Percentiles rank a stretch among this genome's conserved stretches.
Conservation (phyloP, 1,140 invertebrate species). For the Octopus bimaculoides region DNA sequence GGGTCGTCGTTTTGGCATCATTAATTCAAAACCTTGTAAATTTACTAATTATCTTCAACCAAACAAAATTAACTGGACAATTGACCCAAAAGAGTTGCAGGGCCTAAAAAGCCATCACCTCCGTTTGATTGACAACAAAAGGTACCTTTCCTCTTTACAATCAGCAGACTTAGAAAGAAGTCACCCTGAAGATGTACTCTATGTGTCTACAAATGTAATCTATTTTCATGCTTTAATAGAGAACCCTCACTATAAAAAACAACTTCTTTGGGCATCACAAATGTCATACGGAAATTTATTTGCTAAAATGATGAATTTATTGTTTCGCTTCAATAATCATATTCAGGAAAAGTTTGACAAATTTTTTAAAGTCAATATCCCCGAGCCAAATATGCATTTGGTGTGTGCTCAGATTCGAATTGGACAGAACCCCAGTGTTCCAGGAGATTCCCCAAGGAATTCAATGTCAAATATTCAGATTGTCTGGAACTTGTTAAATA, state of each 20-base stretch:
- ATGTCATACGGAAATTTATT: conserved; percentile 9
- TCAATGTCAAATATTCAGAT: conserved; percentile 6
- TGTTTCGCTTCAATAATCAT: conserved; percentile 9
- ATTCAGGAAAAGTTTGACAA: not conserved
- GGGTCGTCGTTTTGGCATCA: conserved; percentile 25
- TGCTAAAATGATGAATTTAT: not conserved
- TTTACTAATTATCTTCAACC: conserved; percentile 24
- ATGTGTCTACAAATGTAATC: conserved; percentile 23
- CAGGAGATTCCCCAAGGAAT: conserved; percentile 21
- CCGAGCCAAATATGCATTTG: not conserved
- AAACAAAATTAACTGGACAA: conserved; percentile 25
- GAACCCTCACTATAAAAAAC: conserved; percentile 12
- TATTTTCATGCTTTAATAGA: conserved; percentile 5
- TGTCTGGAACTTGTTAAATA: conserved; percentile 26
- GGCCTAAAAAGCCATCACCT: not conserved
- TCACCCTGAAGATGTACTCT: conserved; percentile 25
- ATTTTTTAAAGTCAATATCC: conserved; percentile 3
- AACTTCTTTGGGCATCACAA: conserved; percentile 16
- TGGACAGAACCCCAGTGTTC: conserved; percentile 27
- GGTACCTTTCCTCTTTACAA: not conserved
- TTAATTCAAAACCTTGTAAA: conserved; percentile 32
- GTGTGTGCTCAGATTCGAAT: conserved; percentile 33
- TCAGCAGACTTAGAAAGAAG: conserved; percentile 20
- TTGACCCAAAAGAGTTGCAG: not conserved
- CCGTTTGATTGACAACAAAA: conserved; percentile 1